Evolutionary conservation across 2,888 invertebrate genomes (phyloP).

Genomic region (Melipona beecheii): DNA sequence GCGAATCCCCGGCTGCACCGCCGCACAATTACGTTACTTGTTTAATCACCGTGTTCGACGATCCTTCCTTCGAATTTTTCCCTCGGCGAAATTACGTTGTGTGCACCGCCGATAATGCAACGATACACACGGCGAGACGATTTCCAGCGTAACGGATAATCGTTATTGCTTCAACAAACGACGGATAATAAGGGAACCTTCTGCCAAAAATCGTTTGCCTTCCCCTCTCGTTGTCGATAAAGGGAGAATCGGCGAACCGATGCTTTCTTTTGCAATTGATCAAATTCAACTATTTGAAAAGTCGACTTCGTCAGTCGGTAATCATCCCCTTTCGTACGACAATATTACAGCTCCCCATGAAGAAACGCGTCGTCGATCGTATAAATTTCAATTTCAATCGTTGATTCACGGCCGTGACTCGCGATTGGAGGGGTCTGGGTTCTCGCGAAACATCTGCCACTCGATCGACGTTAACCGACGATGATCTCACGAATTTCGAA

Average conservation of each 20-base stretch:
- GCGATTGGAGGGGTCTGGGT: slow-evolving; percentile 17
- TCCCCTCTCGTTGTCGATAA: neutral
- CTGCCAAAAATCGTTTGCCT: neutral
- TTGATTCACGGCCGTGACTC: slow-evolving; percentile 33
- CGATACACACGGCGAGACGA: neutral
- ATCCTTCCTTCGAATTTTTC: slow-evolving; percentile 39
- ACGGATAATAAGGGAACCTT: neutral
- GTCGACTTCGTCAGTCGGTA: no score
- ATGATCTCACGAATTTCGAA: neutral
- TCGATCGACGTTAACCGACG: slow-evolving; percentile 31
- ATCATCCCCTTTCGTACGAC: no score
- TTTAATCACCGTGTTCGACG: slow-evolving; percentile 56
- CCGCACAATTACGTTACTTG: slow-evolving; percentile 51
- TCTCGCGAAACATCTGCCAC: slow-evolving; percentile 28
- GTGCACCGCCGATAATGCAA: neutral
- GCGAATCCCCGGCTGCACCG: slow-evolving; percentile 13
- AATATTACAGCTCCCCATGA: no score
- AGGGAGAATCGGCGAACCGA: neutral
- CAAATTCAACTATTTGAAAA: no score
- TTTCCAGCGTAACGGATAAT: neutral
- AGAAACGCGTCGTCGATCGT: slow-evolving; percentile 65
- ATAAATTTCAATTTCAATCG: slow-evolving; percentile 64
- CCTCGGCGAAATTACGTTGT: neutral
- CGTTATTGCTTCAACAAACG: neutral
- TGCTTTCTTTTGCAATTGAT: neutral